Percentiles rank a stretch among this genome's conserved stretches.
Conservation (phyloP, 2,888 invertebrate genomes). For the Anaspis maculata region DNA sequence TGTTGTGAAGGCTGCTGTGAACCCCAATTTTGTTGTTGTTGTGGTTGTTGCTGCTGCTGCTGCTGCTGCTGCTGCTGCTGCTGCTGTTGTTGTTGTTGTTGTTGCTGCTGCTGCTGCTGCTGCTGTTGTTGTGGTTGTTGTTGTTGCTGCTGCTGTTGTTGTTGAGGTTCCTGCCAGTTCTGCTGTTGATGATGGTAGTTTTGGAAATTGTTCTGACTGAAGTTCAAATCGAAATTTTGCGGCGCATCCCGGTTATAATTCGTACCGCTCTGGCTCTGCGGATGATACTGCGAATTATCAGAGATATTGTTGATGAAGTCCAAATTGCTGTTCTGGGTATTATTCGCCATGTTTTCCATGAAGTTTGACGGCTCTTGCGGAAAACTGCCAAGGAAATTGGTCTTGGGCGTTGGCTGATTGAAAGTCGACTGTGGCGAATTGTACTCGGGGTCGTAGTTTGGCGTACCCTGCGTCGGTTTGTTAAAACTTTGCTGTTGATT, state of each 20-base stretch:
- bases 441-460: too few species aligned
- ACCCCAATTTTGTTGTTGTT: conserved; percentile 18
- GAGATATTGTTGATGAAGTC: conserved; percentile 12
- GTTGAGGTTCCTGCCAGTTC: conserved; percentile 16
- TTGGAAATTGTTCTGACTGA: conserved; percentile 10
- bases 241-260: too few species aligned
- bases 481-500: background rate
- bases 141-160: background rate
- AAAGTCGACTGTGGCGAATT: too few species aligned
- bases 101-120: conserved; percentile 21
- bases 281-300: conserved; percentile 14
- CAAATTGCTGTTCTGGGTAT: conserved; percentile 6
- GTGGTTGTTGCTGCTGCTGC: too few species aligned
- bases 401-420: too few species aligned
- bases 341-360: too few species aligned
- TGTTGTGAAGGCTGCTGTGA: conserved; percentile 16
- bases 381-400: too few species aligned
- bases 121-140: background rate
- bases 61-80: background rate
- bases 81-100: conserved; percentile 1
- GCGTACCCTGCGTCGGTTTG: too few species aligned
- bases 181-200: conserved; percentile 15
- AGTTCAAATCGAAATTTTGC: conserved; percentile 7
- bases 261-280: background rate
- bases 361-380: conserved; percentile 8